These are phyloP conservation scores for Zosterops japonicus DNA, from an alignment of 2,113 vertebrate genomes.

Conservation along the genomic window DNA sequence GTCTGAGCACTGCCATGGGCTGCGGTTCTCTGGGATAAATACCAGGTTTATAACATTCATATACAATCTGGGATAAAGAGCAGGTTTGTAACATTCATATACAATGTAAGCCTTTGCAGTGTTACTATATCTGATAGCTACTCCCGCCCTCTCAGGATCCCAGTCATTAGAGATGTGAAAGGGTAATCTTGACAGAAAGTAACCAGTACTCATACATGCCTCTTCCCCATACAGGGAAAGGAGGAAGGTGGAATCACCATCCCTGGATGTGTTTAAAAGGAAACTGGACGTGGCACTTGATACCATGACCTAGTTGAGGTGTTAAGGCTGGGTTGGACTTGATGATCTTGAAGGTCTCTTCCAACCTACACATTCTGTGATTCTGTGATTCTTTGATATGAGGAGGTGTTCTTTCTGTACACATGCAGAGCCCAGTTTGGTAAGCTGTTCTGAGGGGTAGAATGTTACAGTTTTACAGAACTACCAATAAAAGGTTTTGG, in stretches of 20 bases:
- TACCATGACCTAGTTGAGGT: too few relatives aligned
- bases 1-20: accelerated
- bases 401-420: background rate
- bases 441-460: background rate
- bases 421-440: accelerated
- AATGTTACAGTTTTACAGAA: background rate
- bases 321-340: too few relatives aligned
- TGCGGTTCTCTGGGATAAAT: background rate
- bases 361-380: too few relatives aligned
- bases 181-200: background rate
- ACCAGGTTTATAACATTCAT: background rate
- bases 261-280: too few relatives aligned
- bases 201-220: accelerated
- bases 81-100: background rate
- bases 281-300: too few relatives aligned
- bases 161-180: background rate
- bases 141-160: accelerated
- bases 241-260: background rate
- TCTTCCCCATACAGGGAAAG: background rate
- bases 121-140: accelerated
- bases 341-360: too few relatives aligned
- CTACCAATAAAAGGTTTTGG: background rate
- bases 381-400: too few relatives aligned
- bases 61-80: accelerated
- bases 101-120: background rate